These are phyloP conservation scores for Rostratula benghalensis DNA, from an alignment of 2,113 vertebrate genomes.

Conservation along the genomic window DNA sequence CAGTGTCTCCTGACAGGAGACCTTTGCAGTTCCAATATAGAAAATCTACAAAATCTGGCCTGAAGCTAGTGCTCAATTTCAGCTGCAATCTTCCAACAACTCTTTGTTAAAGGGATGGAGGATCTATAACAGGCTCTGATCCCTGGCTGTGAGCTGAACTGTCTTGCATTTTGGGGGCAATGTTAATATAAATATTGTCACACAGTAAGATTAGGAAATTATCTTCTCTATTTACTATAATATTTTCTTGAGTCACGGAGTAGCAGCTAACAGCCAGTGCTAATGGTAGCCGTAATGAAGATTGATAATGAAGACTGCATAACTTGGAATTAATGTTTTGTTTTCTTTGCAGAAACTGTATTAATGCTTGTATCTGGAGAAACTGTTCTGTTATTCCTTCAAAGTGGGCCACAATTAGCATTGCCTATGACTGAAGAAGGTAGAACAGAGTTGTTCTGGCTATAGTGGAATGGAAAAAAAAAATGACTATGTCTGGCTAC, in stretches of 20 bases:
- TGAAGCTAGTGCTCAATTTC: not conserved
- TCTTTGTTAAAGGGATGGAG: not conserved
- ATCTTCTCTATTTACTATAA: not conserved
- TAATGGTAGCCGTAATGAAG: not conserved
- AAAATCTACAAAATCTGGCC: not conserved
- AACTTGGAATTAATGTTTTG: not conserved
- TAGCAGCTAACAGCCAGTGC: not conserved
- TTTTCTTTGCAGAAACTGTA: not conserved
- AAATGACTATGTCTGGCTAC: rapidly evolving
- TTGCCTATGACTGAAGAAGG: not conserved
- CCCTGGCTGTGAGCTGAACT: not conserved
- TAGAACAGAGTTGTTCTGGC: not conserved
- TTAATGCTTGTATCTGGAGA: not conserved
- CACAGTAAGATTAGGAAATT: not conserved
- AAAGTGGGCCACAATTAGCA: not conserved
- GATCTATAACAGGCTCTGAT: not conserved
- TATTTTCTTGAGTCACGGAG: not conserved
- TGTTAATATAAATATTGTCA: not conserved
- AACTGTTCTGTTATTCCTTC: not conserved
- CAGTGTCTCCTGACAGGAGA: not conserved
- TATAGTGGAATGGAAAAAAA: not conserved
- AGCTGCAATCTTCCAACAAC: not conserved
- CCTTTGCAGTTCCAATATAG: not conserved
- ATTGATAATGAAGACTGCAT: not conserved
- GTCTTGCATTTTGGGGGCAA: not conserved